A percentile compares a stretch with the other conserved stretches of the same genome.
These are phyloP conservation scores for Phylloscopus trochiloides DNA, from an alignment of 2,113 vertebrate genomes.

Conservation along the genomic window DNA sequence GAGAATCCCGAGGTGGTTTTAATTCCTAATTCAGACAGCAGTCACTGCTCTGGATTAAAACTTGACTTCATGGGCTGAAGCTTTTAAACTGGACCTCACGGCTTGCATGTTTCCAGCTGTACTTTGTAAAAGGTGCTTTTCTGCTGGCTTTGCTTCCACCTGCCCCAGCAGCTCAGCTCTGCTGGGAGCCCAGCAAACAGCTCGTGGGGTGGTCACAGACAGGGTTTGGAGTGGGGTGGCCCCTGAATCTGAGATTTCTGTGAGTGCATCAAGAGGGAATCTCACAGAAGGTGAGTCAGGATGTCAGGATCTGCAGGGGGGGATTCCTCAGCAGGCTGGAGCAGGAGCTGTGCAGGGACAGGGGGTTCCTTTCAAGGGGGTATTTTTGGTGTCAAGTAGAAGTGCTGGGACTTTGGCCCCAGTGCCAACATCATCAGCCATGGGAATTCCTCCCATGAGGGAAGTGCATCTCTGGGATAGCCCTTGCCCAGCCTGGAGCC, in stretches of 20 bases:
- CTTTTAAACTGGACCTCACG: not conserved
- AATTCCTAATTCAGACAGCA: not conserved
- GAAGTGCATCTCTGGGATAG: accelerated
- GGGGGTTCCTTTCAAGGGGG: not conserved
- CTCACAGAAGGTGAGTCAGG: accelerated
- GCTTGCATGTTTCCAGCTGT: not conserved
- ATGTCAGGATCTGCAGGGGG: not conserved
- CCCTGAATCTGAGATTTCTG: not conserved
- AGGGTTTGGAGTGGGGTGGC: not conserved
- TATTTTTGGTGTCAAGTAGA: not conserved
- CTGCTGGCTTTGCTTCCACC: not conserved
- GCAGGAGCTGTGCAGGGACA: not conserved
- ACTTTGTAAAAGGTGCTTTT: not conserved
- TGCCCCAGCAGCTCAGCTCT: not conserved
- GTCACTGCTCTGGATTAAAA: not conserved
- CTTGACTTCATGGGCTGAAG: not conserved
- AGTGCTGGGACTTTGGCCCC: not conserved
- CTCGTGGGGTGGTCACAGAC: accelerated
- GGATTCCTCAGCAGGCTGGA: not conserved
- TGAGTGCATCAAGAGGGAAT: not conserved
- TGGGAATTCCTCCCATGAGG: not conserved
- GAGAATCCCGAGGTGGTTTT: not conserved
- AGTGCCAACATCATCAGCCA: accelerated
- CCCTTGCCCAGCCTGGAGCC: not conserved
- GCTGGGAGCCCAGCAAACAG: not conserved